A percentile compares a stretch with the other conserved stretches of the same genome.
Conservation (phyloP, 1,140 invertebrate genomes). For the Batillaria attramentaria region DNA sequence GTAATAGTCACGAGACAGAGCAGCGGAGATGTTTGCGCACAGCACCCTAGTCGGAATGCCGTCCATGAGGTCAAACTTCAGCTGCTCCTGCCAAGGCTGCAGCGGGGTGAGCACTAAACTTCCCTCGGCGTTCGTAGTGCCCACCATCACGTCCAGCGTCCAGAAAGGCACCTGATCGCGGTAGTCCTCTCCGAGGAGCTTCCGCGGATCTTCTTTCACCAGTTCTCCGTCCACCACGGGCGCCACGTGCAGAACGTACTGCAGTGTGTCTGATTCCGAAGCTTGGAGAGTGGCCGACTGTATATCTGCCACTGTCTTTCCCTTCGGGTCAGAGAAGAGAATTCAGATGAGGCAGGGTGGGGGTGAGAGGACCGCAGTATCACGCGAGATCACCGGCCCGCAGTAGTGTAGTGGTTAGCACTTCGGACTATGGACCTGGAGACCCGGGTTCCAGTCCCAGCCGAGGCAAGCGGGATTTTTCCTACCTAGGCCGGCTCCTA, state of each 20-base stretch:
- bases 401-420: no score
- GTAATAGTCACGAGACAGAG: conserved; percentile 26
- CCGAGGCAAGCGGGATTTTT: no score
- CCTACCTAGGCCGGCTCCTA: no score
- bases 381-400: conserved; percentile 83
- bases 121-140: conserved; percentile 46
- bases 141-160: conserved; percentile 44
- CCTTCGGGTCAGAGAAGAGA: conserved; percentile 77
- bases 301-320: conserved; percentile 12
- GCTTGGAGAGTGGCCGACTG: neutral
- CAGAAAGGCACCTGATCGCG: conserved; percentile 23
- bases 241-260: conserved; percentile 24
- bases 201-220: conserved; percentile 18
- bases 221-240: conserved; percentile 46
- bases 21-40: conserved; percentile 28
- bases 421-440: no score
- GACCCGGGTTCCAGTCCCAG: no score
- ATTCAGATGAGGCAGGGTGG: conserved; percentile 87
- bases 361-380: conserved; percentile 82
- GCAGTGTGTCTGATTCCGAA: conserved; percentile 38
- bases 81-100: conserved; percentile 23
- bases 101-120: conserved; percentile 27
- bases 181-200: conserved; percentile 13
- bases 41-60: conserved; percentile 37
- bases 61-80: conserved; percentile 28